Percentiles rank a stretch among this genome's conserved stretches.
phyloP scores from a whole-genome alignment of 2,888 invertebrate species.

The Automeris io region DNA sequence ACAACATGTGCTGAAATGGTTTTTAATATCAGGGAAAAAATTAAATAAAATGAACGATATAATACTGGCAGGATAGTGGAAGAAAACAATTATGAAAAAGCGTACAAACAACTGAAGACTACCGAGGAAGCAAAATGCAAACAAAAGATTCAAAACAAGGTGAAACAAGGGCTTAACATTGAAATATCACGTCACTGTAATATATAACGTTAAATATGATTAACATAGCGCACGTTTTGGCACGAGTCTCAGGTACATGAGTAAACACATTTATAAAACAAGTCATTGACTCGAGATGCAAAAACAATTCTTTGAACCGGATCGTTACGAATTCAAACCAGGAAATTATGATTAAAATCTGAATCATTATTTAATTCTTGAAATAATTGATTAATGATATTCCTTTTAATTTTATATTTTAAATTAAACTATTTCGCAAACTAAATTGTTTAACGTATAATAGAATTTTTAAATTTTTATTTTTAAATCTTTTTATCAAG shows the following conservation, averaged over 20 bases:
- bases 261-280: constrained; percentile 49
- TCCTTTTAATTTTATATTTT: constrained; percentile 4
- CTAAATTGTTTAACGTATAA: too few species aligned
- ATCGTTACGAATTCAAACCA: constrained; percentile 7
- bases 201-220: constrained; percentile 31
- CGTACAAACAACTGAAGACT: constrained; percentile 23
- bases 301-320: constrained; percentile 36
- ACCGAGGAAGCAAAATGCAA: constrained; percentile 44
- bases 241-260: constrained; percentile 42
- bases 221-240: constrained; percentile 43
- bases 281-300: constrained; percentile 56
- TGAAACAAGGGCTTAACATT: constrained; percentile 15
- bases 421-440: too few species aligned
- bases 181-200: constrained; percentile 3
- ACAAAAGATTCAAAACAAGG: constrained; percentile 50
- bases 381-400: constrained; percentile 3
- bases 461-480: too few species aligned
- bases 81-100: constrained; percentile 17
- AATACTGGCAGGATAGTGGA: constrained; percentile 18
- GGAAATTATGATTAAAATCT: constrained; percentile 7
- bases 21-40: constrained; percentile 23
- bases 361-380: constrained; percentile 7
- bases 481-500: too few species aligned
- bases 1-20: constrained; percentile 7
- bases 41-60: constrained; percentile 16